Conservation (phyloP, 2,113 vertebrate species). For the Irena cyanogastra region DNA sequence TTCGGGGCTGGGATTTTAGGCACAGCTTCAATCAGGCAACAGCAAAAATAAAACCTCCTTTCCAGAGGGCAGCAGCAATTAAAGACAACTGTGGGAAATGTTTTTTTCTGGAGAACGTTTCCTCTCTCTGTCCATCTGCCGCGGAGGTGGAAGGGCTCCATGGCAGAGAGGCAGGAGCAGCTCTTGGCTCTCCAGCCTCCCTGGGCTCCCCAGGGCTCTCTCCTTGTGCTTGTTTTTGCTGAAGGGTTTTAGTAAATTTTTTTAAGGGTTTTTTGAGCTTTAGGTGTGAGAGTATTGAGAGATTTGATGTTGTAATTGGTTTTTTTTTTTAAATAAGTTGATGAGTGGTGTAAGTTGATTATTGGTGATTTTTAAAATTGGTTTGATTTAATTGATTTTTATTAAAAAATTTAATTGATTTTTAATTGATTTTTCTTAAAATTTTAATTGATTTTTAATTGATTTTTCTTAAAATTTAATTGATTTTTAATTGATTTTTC, state of each 20-base stretch:
- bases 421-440: no score
- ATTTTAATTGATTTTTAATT: not conserved
- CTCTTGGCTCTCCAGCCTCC: not conserved
- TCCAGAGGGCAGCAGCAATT: conserved; percentile 24
- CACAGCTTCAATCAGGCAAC: not conserved
- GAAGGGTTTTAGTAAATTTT: not conserved
- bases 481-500: no score
- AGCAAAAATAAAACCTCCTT: conserved; percentile 18
- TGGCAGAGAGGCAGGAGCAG: no score
- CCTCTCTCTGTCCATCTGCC: not conserved
- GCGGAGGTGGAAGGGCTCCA: not conserved
- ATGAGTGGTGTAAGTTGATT: not conserved
- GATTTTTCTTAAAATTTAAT: no score
- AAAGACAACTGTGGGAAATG: not conserved
- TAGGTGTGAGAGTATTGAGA: not conserved
- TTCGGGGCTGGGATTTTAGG: conserved; percentile 2
- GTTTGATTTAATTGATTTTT: not conserved
- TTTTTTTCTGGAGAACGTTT: not conserved
- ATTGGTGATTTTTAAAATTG: not conserved
- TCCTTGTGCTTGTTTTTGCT: not conserved
- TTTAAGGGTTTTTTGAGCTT: not conserved
- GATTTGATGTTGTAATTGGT: not conserved
- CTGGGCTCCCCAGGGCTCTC: not conserved
- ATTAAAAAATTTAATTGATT: not conserved
- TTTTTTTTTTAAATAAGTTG: not conserved